Evolutionary conservation across 2,113 vertebrate genomes (phyloP).

Genomic region (Phalacrocorax carbo): DNA sequence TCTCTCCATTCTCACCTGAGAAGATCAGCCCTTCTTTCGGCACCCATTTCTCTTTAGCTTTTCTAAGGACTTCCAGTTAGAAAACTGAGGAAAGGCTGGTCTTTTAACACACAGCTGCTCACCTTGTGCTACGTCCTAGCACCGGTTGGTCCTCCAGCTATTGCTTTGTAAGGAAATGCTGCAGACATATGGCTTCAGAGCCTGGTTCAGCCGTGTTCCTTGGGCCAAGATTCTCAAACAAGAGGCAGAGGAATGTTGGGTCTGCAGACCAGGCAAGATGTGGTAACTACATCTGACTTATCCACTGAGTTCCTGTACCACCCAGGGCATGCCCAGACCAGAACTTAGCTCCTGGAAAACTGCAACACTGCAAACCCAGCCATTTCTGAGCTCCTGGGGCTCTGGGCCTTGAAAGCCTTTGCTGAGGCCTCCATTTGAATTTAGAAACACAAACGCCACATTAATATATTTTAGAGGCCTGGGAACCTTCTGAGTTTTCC

Average conservation of each 20-base stretch:
- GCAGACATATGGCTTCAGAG: not conserved
- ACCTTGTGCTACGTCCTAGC: not conserved
- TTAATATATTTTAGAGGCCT: not conserved
- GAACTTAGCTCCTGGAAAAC: not conserved
- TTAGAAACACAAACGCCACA: not conserved
- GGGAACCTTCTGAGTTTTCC: not conserved
- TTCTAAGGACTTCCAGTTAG: not conserved
- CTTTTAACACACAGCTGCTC: not conserved
- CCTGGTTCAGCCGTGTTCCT: not conserved
- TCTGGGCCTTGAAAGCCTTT: not conserved
- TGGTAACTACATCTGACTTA: not conserved
- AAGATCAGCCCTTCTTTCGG: not conserved
- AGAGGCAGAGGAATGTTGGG: not conserved
- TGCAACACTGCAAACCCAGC: too few relatives aligned
- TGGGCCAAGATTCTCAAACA: not conserved
- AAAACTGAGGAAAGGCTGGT: not conserved
- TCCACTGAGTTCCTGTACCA: not conserved
- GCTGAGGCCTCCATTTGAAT: not conserved
- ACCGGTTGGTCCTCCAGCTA: not conserved
- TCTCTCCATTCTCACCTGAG: not conserved
- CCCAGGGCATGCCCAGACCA: fast-evolving
- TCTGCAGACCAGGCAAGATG: not conserved
- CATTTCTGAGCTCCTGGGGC: not conserved
- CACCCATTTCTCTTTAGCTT: not conserved
- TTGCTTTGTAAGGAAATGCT: not conserved